phyloP scores from a whole-genome alignment of 2,888 invertebrate genomes.

The Cartodere bifasciata region DNA sequence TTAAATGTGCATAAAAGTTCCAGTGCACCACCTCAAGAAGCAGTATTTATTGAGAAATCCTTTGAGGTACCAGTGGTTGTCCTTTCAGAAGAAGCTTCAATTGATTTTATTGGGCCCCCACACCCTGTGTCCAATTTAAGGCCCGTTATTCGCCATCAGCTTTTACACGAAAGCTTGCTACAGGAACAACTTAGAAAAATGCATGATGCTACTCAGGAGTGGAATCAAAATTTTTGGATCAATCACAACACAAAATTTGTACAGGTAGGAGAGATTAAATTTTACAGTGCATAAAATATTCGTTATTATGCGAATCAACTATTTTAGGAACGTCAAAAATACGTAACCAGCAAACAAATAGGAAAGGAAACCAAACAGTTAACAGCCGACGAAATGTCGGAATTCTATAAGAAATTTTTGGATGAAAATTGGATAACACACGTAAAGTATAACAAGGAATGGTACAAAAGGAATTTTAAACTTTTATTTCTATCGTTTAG shows the following conservation, averaged over 20 bases:
- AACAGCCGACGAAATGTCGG: constrained; percentile 74
- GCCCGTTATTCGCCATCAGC: constrained; percentile 51
- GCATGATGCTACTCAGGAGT: constrained; percentile 58
- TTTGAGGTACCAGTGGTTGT: constrained; percentile 27
- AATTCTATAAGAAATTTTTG: constrained; percentile 75
- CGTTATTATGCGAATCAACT: too few species aligned
- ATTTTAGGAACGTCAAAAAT: constrained; percentile 34
- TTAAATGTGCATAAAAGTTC: constrained; percentile 5
- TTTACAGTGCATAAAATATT: too few species aligned
- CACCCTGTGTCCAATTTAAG: constrained; percentile 70
- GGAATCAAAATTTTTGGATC: constrained; percentile 80
- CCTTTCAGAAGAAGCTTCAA: constrained; percentile 26
- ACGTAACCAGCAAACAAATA: constrained; percentile 24
- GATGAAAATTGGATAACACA: constrained; percentile 71
- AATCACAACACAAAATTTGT: constrained; percentile 66
- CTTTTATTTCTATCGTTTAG: constrained; percentile 48
- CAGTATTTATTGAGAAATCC: constrained; percentile 21
- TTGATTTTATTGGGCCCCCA: constrained; percentile 67
- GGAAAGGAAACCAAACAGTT: constrained; percentile 39
- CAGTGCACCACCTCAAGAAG: constrained; percentile 13
- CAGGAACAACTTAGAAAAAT: constrained; percentile 51
- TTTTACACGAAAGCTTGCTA: constrained; percentile 50
- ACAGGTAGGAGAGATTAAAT: constrained; percentile 48
- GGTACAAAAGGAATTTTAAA: constrained; percentile 68
- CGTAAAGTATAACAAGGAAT: constrained; percentile 63